Evolutionary conservation across 2,888 invertebrate genomes (phyloP).

Genomic region (Dasysyrphus albostriatus): DNA sequence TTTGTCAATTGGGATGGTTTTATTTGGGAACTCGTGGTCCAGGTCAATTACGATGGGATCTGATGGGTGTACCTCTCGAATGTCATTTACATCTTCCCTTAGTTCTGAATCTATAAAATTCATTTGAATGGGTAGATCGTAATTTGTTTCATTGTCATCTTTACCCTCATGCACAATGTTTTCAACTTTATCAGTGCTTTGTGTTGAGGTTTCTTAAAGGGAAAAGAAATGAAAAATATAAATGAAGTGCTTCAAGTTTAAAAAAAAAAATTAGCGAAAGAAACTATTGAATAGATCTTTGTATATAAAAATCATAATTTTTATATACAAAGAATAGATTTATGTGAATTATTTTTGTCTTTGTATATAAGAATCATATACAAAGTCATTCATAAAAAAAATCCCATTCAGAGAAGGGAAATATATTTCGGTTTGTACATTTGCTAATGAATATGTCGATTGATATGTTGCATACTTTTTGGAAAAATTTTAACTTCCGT

Average conservation of each 20-base stretch:
- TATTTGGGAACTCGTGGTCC: background rate
- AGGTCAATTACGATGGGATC: background rate
- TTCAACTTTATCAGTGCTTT: background rate
- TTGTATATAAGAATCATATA: no score
- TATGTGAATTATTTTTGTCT: no score
- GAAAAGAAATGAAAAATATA: background rate
- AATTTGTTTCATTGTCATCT: background rate
- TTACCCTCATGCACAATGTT: background rate
- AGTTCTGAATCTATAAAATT: constrained; percentile 12
- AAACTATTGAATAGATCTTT: no score
- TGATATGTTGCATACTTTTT: no score
- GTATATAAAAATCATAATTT: no score
- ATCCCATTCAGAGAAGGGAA: no score
- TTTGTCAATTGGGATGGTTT: background rate
- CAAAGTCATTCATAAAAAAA: no score
- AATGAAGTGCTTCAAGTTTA: background rate
- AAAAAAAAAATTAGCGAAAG: background rate
- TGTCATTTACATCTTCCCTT: background rate
- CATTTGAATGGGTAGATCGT: background rate
- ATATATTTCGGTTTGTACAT: no score
- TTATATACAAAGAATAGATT: no score
- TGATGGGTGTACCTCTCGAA: background rate
- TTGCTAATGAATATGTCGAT: no score
- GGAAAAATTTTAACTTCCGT: no score
- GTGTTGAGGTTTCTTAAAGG: background rate